These are phyloP conservation scores for Yponomeuta sedellus DNA, from an alignment of 2,888 invertebrate genomes.

Conservation along the genomic window DNA sequence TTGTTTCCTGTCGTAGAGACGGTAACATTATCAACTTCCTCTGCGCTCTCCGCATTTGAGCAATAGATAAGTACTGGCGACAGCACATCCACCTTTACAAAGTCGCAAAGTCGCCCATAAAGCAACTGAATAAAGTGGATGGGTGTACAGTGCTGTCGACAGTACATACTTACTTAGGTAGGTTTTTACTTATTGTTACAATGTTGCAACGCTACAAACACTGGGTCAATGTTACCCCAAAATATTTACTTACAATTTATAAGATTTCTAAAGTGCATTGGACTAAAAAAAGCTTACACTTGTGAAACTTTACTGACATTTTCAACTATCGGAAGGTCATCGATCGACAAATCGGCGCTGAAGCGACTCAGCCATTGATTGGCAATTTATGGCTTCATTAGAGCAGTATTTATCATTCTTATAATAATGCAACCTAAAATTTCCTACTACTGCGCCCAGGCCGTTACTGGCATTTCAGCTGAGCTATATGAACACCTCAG, in stretches of 20 bases:
- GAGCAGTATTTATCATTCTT: no score
- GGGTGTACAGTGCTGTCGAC: no score
- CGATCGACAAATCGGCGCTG: not conserved
- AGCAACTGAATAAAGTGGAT: no score
- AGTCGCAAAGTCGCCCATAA: no score
- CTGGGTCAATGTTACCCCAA: not conserved
- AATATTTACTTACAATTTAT: not conserved
- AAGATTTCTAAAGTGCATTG: not conserved
- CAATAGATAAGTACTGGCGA: not conserved
- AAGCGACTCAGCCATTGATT: no score
- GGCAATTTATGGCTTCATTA: no score
- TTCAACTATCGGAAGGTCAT: conserved; percentile 9
- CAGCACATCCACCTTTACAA: no score
- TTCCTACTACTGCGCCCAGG: no score
- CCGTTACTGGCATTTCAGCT: no score
- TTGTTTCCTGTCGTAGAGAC: not conserved
- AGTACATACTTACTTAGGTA: no score
- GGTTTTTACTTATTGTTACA: not conserved
- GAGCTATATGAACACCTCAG: no score
- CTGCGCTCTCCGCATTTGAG: not conserved
- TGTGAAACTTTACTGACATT: conserved; percentile 8
- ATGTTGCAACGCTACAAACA: not conserved
- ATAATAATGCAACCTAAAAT: no score
- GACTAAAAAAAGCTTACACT: not conserved
- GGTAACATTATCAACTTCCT: not conserved